Evolutionary conservation across 2,888 invertebrate species (phyloP).

Genomic region (Synanthedon vespiformis): DNA sequence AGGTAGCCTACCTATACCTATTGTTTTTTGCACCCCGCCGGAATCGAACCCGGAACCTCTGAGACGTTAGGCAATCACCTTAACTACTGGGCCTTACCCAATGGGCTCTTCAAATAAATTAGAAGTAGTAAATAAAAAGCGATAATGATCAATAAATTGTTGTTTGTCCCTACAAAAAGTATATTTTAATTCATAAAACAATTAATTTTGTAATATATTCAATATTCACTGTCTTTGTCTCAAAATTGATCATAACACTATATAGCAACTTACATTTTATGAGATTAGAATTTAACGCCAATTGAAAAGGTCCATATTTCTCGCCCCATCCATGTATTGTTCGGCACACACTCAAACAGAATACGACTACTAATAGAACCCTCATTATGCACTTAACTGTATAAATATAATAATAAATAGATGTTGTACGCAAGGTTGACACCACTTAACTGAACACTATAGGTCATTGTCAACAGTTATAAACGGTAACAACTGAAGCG

Average conservation of each 20-base stretch:
- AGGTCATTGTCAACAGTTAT: background rate
- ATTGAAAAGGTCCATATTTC: conserved; percentile 48
- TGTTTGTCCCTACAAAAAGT: background rate
- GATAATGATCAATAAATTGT: background rate
- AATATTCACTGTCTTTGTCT: background rate
- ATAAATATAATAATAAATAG: background rate
- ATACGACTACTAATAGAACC: background rate
- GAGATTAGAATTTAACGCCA: conserved; percentile 34
- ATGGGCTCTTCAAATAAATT: too few species aligned
- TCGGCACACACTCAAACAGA: background rate
- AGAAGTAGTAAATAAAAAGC: background rate
- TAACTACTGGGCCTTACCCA: too few species aligned
- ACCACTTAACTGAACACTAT: background rate
- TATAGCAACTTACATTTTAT: conserved; percentile 45
- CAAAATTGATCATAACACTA: background rate
- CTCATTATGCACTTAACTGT: background rate
- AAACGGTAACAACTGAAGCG: background rate
- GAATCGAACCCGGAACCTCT: too few species aligned
- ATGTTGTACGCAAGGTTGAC: background rate
- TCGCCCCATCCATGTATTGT: conserved; percentile 28
- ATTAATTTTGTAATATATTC: background rate
- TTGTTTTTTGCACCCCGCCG: too few species aligned
- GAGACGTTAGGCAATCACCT: too few species aligned
- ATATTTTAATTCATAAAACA: background rate
- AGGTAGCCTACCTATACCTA: too few species aligned